phyloP scores from a whole-genome alignment of 2,113 vertebrate genomes.

The Hemiprocne comata region DNA sequence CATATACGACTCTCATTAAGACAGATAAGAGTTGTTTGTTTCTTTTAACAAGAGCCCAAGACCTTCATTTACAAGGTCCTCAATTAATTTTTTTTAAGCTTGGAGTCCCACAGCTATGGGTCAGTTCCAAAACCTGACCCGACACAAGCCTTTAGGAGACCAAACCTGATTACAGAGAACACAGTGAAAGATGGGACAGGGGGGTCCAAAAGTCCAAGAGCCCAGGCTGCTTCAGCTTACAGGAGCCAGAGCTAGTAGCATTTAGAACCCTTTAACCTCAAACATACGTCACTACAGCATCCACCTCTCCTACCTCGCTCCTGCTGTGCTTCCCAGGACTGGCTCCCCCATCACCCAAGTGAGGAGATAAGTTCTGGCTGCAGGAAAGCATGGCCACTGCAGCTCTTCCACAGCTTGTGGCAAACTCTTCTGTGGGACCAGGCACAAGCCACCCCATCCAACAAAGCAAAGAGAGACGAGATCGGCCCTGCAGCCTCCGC shows the following conservation, averaged over 20 bases:
- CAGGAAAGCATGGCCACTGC: fast-evolving
- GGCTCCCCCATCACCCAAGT: fast-evolving
- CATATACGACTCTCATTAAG: neutral
- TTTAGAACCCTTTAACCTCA: neutral
- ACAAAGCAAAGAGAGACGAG: neutral
- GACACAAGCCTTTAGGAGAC: neutral
- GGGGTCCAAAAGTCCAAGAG: neutral
- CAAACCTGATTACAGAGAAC: neutral
- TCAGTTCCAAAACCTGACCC: neutral
- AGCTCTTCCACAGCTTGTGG: neutral
- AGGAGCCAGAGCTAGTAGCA: neutral
- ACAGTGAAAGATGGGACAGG: fast-evolving
- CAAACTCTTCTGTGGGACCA: fast-evolving
- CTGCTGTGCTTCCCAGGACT: neutral
- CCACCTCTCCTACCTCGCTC: neutral
- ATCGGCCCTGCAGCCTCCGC: neutral
- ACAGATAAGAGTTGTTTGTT: slow-evolving; percentile 27
- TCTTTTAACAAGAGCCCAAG: slow-evolving; percentile 4
- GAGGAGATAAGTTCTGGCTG: fast-evolving
- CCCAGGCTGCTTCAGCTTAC: neutral
- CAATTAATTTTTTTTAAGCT: neutral
- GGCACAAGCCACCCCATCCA: neutral
- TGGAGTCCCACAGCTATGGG: neutral
- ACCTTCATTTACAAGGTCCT: slow-evolving; percentile 16
- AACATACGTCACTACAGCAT: fast-evolving